These are phyloP conservation scores for Penaeus vannamei DNA, from an alignment of 1,140 invertebrate genomes.

Conservation along the genomic window DNA sequence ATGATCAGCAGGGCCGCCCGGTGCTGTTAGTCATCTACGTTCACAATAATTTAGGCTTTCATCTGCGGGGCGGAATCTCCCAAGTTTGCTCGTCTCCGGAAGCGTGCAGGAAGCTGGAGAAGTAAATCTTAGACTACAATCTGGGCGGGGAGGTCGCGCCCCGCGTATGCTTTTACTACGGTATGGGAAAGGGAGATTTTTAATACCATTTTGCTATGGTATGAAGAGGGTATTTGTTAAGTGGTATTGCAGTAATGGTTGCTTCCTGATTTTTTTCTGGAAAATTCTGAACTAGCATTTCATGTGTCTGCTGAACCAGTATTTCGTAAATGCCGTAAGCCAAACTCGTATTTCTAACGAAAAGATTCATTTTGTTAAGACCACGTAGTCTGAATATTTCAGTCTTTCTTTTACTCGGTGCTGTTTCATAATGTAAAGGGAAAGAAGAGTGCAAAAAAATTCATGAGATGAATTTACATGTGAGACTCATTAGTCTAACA, in stretches of 20 bases:
- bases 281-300: no score
- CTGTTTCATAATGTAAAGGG: no score
- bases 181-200: not conserved
- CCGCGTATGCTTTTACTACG: not conserved
- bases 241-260: slow-evolving; percentile 24
- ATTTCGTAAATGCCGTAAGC: no score
- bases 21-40: slow-evolving; percentile 28
- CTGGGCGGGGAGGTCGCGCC: not conserved
- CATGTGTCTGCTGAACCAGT: no score
- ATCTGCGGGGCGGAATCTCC: slow-evolving; percentile 41
- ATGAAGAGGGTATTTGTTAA: not conserved
- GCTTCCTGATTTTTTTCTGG: no score
- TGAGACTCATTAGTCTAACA: no score
- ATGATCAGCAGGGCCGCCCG: slow-evolving; percentile 29
- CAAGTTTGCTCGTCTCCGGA: slow-evolving; percentile 39
- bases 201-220: not conserved
- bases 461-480: no score
- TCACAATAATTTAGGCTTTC: slow-evolving; percentile 40
- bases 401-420: no score
- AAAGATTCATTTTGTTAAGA: no score
- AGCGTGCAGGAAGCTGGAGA: slow-evolving; percentile 1
- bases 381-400: no score
- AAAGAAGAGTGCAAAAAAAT: no score
- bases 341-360: no score
- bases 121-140: slow-evolving; percentile 2